Evolutionary conservation across 2,113 vertebrate genomes (phyloP).

Genomic region (Mormoops blainvillei): DNA sequence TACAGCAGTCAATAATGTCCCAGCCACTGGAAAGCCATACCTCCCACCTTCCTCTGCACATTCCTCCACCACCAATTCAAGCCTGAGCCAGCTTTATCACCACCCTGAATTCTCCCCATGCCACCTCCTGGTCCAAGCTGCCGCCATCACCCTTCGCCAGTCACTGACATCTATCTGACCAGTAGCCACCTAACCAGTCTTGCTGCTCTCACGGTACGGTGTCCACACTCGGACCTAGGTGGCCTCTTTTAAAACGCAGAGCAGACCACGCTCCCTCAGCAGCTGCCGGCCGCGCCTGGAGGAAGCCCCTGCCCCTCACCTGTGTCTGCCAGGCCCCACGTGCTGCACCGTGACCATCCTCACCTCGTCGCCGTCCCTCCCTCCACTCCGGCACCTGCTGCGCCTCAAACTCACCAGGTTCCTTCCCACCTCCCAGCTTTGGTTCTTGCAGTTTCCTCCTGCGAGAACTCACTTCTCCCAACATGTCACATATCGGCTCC

Average conservation of each 20-base stretch:
- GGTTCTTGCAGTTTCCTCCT: background rate
- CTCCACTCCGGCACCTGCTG: background rate
- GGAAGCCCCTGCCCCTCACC: background rate
- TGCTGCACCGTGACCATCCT: accelerated
- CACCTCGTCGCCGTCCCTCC: background rate
- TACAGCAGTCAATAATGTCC: background rate
- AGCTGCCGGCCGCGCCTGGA: background rate
- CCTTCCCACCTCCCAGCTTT: background rate
- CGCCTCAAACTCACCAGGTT: background rate
- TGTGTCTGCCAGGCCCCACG: background rate
- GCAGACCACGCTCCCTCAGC: background rate
- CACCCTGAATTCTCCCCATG: background rate
- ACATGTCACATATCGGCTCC: background rate
- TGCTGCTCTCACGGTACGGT: background rate
- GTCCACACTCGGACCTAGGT: background rate
- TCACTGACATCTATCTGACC: background rate
- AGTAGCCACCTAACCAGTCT: background rate
- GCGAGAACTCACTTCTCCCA: background rate
- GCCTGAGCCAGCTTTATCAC: background rate
- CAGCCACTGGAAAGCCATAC: background rate
- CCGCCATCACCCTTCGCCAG: background rate
- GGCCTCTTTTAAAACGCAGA: background rate
- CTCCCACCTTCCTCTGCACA: background rate
- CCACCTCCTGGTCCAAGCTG: background rate
- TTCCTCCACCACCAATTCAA: too few species aligned